A percentile compares a stretch with the other conserved stretches of the same genome.
Conservation (phyloP, 2,797 vertebrate species). For the Thamnophis elegans region DNA sequence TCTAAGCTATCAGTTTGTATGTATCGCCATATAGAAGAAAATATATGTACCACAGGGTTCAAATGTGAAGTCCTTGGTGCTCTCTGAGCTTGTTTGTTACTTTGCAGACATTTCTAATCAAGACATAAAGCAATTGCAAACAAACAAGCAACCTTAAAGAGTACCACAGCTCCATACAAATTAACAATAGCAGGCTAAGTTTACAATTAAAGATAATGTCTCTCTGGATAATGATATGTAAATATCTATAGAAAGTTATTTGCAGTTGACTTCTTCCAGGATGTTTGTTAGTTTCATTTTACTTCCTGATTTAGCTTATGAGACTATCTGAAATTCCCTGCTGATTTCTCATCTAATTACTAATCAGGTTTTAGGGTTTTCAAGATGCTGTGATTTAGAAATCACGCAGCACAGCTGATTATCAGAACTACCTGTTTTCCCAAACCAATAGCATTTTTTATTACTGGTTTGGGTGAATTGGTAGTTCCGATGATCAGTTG, state of each 20-base stretch:
- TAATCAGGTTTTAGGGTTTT: background rate
- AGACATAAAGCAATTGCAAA: no score
- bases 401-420: no score
- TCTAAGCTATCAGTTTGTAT: background rate
- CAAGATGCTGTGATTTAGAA: background rate
- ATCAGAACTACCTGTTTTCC: no score
- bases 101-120: no score
- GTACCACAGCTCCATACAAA: background rate
- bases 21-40: background rate
- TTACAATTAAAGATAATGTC: background rate
- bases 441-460: no score
- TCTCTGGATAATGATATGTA: background rate
- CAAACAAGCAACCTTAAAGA: no score
- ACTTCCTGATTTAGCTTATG: background rate
- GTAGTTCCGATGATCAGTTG: no score
- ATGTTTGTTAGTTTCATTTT: background rate
- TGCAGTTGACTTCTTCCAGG: background rate
- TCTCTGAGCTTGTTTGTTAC: no score
- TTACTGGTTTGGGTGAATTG: no score
- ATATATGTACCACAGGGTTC: no score
- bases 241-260: background rate
- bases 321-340: background rate
- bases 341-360: background rate
- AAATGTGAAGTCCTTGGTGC: no score
- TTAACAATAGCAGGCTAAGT: background rate